Percentiles rank a stretch among this genome's conserved stretches.
These are phyloP conservation scores for Macheiramphus alcinus DNA, from an alignment of 2,113 vertebrate genomes.

Conservation along the genomic window DNA sequence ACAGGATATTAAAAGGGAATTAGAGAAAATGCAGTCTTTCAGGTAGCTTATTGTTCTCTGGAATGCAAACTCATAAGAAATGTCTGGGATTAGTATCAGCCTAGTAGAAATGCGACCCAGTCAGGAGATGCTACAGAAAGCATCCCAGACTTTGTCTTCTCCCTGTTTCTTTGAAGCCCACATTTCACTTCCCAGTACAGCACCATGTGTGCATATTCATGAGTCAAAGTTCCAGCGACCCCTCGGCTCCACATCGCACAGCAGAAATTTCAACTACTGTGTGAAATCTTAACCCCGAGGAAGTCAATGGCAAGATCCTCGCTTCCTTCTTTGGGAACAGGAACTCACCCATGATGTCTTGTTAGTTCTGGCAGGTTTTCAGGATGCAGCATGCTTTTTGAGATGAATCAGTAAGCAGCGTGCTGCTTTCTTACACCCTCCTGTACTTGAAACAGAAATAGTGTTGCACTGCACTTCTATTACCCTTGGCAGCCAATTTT, in stretches of 20 bases:
- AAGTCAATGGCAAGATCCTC: not conserved
- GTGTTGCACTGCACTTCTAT: not conserved
- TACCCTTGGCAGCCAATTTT: conserved; percentile 42
- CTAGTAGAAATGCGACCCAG: not conserved
- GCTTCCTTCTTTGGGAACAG: not conserved
- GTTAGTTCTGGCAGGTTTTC: conserved; percentile 19
- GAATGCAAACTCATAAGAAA: conserved; percentile 27
- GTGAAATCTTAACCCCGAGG: not conserved
- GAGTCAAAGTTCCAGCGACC: not conserved
- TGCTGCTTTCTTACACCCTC: not conserved
- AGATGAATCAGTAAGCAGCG: not conserved
- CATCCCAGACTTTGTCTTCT: not conserved
- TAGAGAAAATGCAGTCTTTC: conserved; percentile 26
- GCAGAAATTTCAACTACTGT: not conserved
- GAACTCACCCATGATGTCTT: conserved; percentile 4
- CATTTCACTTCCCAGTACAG: not conserved
- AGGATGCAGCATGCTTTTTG: not conserved
- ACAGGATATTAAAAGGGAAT: conserved; percentile 43
- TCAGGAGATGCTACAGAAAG: not conserved
- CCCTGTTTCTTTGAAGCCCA: not conserved
- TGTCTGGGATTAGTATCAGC: not conserved
- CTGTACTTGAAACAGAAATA: not conserved
- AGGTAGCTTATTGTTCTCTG: conserved; percentile 26
- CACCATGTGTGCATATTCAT: not conserved
- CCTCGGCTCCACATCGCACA: not conserved